phyloP scores from a whole-genome alignment of 2,888 invertebrate genomes.

The Cephus sareptanus region DNA sequence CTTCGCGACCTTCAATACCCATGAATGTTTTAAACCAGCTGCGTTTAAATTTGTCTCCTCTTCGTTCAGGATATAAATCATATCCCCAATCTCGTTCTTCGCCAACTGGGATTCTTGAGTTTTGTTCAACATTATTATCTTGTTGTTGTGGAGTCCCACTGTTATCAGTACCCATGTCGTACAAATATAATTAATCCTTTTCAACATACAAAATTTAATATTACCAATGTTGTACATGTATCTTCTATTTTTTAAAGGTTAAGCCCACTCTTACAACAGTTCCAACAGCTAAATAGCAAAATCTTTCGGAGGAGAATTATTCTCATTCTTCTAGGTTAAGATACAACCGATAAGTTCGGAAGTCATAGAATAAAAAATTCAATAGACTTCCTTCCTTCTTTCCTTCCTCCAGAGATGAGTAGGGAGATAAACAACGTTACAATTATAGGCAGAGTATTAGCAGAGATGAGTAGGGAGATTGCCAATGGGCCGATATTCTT shows the following conservation, averaged over 20 bases:
- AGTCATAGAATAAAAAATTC: too few species aligned
- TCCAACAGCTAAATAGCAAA: not conserved
- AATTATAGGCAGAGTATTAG: too few species aligned
- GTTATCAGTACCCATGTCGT: not conserved
- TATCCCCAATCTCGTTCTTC: not conserved
- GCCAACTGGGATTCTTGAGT: not conserved
- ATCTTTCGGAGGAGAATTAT: too few species aligned
- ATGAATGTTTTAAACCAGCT: constrained; percentile 71
- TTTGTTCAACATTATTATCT: not conserved
- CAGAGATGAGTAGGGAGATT: too few species aligned
- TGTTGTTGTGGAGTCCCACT: not conserved
- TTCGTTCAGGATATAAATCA: constrained; percentile 84
- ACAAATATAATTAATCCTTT: not conserved
- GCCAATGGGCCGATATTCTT: too few species aligned
- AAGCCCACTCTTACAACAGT: not conserved
- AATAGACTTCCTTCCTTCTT: too few species aligned
- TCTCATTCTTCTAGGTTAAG: too few species aligned
- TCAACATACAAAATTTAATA: not conserved
- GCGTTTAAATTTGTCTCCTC: constrained; percentile 71
- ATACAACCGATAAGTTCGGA: too few species aligned
- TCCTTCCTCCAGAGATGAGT: too few species aligned
- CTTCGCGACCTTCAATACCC: constrained; percentile 77
- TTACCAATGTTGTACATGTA: not conserved
- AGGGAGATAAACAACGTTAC: too few species aligned
- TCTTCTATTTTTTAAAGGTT: not conserved